Evolutionary conservation across 2,888 invertebrate genomes (phyloP).

Genomic region (Pammene fasciana): DNA sequence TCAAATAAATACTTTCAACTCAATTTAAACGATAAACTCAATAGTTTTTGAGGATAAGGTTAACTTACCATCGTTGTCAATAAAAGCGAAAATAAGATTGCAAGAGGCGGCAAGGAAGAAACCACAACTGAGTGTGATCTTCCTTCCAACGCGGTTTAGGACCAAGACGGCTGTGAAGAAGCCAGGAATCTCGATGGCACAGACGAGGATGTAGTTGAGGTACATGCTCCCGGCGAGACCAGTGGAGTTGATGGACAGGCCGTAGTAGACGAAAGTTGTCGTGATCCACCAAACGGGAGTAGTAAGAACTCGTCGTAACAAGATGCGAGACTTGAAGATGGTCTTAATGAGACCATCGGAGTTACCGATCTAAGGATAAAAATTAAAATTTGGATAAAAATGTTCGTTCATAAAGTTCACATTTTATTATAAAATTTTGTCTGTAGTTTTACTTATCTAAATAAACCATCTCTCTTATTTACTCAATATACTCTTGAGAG

Average conservation of each 20-base stretch:
- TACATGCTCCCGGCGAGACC: constrained; percentile 88
- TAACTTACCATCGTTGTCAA: constrained; percentile 77
- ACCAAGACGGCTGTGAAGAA: constrained; percentile 84
- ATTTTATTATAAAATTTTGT: too few relatives aligned
- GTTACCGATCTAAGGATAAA: not conserved
- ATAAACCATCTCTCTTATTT: too few relatives aligned
- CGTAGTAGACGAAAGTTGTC: constrained; percentile 90
- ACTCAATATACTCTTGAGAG: too few relatives aligned
- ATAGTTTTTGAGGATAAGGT: not conserved
- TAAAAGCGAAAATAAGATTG: constrained; percentile 68
- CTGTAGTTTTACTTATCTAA: too few relatives aligned
- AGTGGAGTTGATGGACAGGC: constrained; percentile 89
- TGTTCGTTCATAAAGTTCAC: too few relatives aligned
- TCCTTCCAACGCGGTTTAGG: constrained; percentile 85
- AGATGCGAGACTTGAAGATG: constrained; percentile 76
- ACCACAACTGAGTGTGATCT: constrained; percentile 82
- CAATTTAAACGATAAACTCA: too few relatives aligned
- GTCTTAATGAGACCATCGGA: constrained; percentile 47
- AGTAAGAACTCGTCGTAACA: constrained; percentile 83
- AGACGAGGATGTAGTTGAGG: constrained; percentile 86
- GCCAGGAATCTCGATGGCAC: constrained; percentile 88
- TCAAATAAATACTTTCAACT: too few relatives aligned
- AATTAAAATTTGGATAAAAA: too few relatives aligned
- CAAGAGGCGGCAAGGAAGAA: constrained; percentile 84
- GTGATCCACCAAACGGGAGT: constrained; percentile 91